Conservation (phyloP, 2,113 vertebrate genomes). For the Tenebrosternarchus preto region DNA sequence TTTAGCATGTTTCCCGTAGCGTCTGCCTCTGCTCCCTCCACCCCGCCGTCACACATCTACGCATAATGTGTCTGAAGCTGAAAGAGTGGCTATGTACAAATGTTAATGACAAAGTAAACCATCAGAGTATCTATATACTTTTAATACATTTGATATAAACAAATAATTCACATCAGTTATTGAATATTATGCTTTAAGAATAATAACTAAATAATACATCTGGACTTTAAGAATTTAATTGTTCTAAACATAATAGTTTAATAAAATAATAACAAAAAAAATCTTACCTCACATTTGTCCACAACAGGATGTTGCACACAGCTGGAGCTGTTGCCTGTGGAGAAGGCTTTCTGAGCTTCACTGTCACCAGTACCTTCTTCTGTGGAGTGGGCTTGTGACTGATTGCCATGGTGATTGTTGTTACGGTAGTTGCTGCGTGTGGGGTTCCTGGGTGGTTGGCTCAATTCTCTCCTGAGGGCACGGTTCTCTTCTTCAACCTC, state of each 20-base stretch:
- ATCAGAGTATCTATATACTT: not conserved
- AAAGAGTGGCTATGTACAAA: not conserved
- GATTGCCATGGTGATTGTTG: constrained; percentile 75
- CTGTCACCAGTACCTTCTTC: constrained; percentile 95
- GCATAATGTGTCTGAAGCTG: not conserved
- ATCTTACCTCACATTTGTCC: constrained; percentile 97
- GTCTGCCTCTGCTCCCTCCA: no score
- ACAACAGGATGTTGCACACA: constrained; percentile 90
- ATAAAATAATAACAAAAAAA: no score
- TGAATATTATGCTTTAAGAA: no score
- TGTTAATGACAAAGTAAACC: not conserved
- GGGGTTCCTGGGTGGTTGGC: constrained; percentile 75
- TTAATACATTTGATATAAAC: not conserved
- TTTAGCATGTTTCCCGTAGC: no score
- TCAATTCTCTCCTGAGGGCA: constrained; percentile 85
- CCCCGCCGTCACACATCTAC: no score
- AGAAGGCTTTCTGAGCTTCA: constrained; percentile 83
- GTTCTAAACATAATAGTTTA: not conserved
- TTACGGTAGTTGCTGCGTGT: constrained; percentile 51
- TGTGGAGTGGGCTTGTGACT: constrained; percentile 85
- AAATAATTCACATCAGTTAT: not conserved
- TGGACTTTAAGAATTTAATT: no score
- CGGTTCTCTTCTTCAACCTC: constrained; percentile 96
- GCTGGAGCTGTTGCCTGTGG: constrained; percentile 85
- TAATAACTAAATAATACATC: no score